These are phyloP conservation scores for Pantherophis vulpinus DNA, from an alignment of 2,797 vertebrate genomes.

Conservation along the genomic window DNA sequence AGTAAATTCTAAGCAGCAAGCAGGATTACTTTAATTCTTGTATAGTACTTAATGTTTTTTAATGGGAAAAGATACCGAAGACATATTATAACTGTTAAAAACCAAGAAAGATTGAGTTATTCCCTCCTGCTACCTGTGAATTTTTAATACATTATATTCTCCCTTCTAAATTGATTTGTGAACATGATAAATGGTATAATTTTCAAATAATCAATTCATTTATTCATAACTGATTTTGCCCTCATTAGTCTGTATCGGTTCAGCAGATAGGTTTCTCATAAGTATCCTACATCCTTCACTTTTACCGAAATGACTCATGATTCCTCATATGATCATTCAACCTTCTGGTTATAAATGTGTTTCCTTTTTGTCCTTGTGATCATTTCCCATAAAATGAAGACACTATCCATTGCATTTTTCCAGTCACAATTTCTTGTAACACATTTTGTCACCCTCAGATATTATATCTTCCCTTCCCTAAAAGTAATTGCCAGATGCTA, in stretches of 20 bases:
- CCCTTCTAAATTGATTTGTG: neutral
- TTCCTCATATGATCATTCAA: neutral
- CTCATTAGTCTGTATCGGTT: neutral
- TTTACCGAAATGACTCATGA: neutral
- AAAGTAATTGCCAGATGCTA: neutral
- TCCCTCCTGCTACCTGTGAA: neutral
- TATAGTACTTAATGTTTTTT: neutral
- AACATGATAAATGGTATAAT: neutral
- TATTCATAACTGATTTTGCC: neutral
- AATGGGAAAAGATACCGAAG: neutral
- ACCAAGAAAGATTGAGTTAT: neutral
- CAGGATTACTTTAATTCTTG: neutral
- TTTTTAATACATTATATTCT: neutral
- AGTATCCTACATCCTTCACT: neutral
- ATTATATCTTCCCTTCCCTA: neutral
- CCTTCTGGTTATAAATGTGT: neutral
- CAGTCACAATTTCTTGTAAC: neutral
- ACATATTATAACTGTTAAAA: constrained; percentile 1
- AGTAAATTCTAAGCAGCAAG: neutral
- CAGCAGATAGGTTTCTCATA: neutral
- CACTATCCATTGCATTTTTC: neutral
- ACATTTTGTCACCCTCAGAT: neutral
- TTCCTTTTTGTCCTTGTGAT: neutral
- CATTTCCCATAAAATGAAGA: neutral
- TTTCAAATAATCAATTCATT: neutral